A percentile compares a stretch with the other conserved stretches of the same genome.
Evolutionary conservation across 1,140 invertebrate genomes (phyloP).

Genomic region (Sarcophaga bullata): DNA sequence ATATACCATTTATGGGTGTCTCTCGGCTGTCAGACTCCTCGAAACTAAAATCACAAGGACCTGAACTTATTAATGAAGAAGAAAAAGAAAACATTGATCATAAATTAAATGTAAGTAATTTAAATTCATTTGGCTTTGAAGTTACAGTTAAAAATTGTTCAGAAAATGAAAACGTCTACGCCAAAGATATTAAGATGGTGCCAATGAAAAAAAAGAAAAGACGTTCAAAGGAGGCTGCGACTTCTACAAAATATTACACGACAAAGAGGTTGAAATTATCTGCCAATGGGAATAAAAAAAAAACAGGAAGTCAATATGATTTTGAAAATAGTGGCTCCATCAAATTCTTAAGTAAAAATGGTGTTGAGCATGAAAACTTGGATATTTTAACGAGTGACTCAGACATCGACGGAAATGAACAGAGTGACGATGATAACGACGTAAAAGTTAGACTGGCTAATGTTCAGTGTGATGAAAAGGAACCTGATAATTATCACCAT

Average conservation of each 20-base stretch:
- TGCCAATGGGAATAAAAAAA: constrained; percentile 47
- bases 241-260: constrained; percentile 34
- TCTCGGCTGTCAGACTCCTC: neutral
- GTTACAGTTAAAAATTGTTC: neutral
- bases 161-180: constrained; percentile 43
- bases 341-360: neutral
- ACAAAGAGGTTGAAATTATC: constrained; percentile 53
- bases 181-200: neutral
- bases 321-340: neutral
- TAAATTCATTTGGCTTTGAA: neutral
- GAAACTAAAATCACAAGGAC: too few species aligned
- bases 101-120: neutral
- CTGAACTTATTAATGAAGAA: neutral
- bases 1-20: neutral
- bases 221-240: neutral
- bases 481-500: constrained; percentile 44
- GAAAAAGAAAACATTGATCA: neutral
- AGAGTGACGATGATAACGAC: neutral
- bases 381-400: neutral
- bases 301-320: constrained; percentile 40
- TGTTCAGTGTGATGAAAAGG: constrained; percentile 42
- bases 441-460: neutral
- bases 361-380: neutral
- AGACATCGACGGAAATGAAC: neutral
- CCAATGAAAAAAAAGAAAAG: neutral